Percentiles rank a stretch among this genome's conserved stretches.
These are phyloP conservation scores for Balanococcus diminutus DNA, from an alignment of 2,888 invertebrate genomes.

Conservation along the genomic window DNA sequence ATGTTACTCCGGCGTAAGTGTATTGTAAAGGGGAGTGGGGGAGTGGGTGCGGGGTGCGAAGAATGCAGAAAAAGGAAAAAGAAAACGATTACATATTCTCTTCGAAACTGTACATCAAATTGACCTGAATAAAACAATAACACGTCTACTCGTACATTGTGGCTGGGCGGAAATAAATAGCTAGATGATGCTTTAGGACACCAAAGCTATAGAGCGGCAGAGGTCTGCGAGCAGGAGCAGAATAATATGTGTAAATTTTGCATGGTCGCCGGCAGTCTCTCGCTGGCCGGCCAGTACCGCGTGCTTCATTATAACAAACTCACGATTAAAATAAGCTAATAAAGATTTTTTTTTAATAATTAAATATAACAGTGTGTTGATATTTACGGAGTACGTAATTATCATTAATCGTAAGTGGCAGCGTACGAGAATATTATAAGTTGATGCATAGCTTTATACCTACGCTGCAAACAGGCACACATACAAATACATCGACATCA, in stretches of 20 bases:
- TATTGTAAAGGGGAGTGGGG: neutral
- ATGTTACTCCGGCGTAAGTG: neutral
- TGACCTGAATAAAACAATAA: conserved; percentile 32
- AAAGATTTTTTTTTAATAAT: conserved; percentile 46
- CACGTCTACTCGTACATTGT: conserved; percentile 25
- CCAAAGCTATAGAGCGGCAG: neutral
- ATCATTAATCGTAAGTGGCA: conserved; percentile 41
- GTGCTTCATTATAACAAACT: conserved; percentile 24
- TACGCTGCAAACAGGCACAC: neutral
- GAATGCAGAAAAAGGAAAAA: neutral
- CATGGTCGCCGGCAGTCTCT: neutral
- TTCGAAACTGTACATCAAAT: neutral
- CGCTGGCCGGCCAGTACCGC: neutral
- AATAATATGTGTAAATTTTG: neutral
- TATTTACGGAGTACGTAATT: conserved; percentile 44
- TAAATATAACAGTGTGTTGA: conserved; percentile 50
- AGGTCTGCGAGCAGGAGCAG: neutral
- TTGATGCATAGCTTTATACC: neutral
- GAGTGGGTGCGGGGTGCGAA: no score
- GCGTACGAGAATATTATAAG: conserved; percentile 20
- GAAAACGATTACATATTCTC: neutral
- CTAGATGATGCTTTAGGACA: neutral
- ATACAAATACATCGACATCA: neutral
- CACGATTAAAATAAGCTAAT: conserved; percentile 42
- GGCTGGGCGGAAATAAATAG: conserved; percentile 13